Base-by-base conservation (phyloP, 1,140 invertebrate species). In the Drosophila ohnishii region DNA sequence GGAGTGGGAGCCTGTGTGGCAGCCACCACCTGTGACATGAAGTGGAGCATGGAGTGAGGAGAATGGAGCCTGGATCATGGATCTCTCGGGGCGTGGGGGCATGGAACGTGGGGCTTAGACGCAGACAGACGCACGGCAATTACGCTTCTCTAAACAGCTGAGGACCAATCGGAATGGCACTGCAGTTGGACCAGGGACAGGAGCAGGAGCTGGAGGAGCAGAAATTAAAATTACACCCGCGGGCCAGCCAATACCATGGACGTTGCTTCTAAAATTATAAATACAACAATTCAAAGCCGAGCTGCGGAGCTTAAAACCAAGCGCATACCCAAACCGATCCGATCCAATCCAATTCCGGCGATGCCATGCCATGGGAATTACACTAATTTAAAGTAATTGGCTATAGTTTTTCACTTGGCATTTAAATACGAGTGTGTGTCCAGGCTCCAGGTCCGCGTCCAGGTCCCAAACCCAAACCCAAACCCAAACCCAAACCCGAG, bases 381-480 rank as follows among this genome's bases (percentile, higher is more conserved):
- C 89, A 90, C 89, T 90, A 90, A 90, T 90, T 90, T 90, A 86
- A 87, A 90, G 82, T 90, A 90, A 90, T 90, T 90, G 89, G 80
- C 82, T 90, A 88, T 84, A 76, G 85, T 84, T 84, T 90, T 90
- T 86, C 80, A 88, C 85, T 88, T 89, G 80, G 80, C 84, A 87
- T 88, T 90, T 89, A 90, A 89, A 89, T 89, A 73, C 84, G 78
- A 75, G 71, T 75, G 72, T 67, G 50, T 75, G 70, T 63, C 50
- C 61, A 65, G 61, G 39, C 28, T n/a, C 5, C 16, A 19, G 34
- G 47, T 48, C 25, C 47, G 5, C 14, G 25, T 64, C 42, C 59
- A 13, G 5, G 14, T 22, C n/a, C 63, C 25, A 25, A 5, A 25
- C 25, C 25, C 19, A 19, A n/a, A n/a, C 19, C 19, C 25, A 28